Evolutionary conservation across 2,888 invertebrate genomes (phyloP), one percentile per base, ranked within the genome.

Genomic region (Drosophila nr. perissopoda): DNA sequence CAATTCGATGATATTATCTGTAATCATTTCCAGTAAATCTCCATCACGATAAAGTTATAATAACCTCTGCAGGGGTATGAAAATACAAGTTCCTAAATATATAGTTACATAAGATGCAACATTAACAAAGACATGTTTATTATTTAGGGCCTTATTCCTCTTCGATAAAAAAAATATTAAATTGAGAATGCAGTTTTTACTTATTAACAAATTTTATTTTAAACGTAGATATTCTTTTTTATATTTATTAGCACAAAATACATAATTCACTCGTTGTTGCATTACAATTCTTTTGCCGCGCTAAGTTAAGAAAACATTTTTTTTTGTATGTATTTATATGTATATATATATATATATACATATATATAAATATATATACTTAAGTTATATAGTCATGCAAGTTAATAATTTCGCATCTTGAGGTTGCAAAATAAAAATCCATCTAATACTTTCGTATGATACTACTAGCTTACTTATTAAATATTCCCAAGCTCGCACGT

Each of bases 371-470:
- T 40, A 18, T 31, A 58, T 49, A 34, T 33, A 40, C 52, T 63
- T 71, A 76, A 67, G 29, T 60, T 58, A 53, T 58, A 49, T 67
- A 71, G 38, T 63, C 57, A 61, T 53, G 71, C 36, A 67, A 62
- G 25, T 52, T 63, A 66, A 68, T 63, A 13, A 59, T 71, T 63
- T 69, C 21, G 58, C 42, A 52, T 48, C 42, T 57, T 54, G 52
- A 69, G 52, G 45, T 68, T 71, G 63, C 76, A 79, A 61, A 67
- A 68, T 69, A 69, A 31, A 70, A 69, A 80, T 70, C 59, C 67
- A 68, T 69, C 57, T 89, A 89, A 89, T 89, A 86, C 89, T 85
- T 89, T 85, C 71, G 61, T 57, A 74, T 76, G 49, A 80, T 65
- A 72, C 58, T 67, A 61, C 72, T 66, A 51, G 33, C 63, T 66